Conservation (phyloP, 2,113 vertebrate genomes). For the Microcebus lehilahytsara region DNA sequence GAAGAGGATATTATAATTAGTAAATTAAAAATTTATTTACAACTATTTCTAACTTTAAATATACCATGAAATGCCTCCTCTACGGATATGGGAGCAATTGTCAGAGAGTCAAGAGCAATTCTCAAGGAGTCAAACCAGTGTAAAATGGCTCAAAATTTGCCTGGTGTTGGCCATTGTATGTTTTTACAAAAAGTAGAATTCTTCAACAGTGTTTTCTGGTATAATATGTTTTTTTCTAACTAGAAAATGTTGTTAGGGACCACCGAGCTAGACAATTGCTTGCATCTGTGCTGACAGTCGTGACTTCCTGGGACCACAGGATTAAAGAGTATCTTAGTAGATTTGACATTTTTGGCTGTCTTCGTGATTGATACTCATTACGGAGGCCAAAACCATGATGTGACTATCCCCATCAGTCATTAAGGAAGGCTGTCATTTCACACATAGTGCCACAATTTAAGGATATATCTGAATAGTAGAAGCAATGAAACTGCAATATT, state of each 20-base stretch:
- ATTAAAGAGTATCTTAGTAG: conserved; percentile 38
- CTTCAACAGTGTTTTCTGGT: neutral
- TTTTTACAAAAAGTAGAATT: neutral
- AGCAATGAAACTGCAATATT: neutral
- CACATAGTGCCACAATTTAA: neutral
- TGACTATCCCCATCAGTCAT: conserved; percentile 14
- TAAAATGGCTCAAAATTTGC: neutral
- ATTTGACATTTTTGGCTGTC: conserved; percentile 33
- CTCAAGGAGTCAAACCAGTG: neutral
- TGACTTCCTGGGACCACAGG: conserved; percentile 16
- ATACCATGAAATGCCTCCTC: neutral
- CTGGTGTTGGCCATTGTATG: neutral
- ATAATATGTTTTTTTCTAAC: neutral
- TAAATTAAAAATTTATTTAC: conserved; percentile 13
- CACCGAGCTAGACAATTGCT: neutral
- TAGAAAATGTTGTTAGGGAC: neutral
- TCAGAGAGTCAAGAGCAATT: neutral
- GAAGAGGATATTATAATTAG: neutral
- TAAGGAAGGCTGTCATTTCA: conserved; percentile 38
- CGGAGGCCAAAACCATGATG: neutral
- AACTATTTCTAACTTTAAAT: neutral
- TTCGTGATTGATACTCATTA: conserved; percentile 36
- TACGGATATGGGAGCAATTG: neutral
- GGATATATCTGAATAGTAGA: neutral
- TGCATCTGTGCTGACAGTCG: conserved; percentile 37